A percentile compares a stretch with the other conserved stretches of the same genome.
These are phyloP conservation scores for Dasypolia templi DNA, from an alignment of 2,888 invertebrate species.

Conservation along the genomic window DNA sequence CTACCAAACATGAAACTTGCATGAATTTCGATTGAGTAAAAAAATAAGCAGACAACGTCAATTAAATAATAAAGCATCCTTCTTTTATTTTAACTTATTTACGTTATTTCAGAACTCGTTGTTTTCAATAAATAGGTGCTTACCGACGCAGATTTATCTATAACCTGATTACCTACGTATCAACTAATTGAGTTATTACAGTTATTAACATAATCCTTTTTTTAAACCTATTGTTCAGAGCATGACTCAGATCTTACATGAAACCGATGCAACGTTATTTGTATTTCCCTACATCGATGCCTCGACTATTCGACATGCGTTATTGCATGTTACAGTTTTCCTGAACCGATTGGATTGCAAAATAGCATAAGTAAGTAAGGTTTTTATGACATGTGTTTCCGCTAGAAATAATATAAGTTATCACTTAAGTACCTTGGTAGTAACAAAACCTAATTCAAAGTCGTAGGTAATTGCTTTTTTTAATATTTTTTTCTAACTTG, in stretches of 20 bases:
- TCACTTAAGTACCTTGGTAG: background rate
- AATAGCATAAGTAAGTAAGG: background rate
- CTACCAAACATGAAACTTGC: background rate
- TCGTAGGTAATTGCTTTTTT: background rate
- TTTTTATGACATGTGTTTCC: slow-evolving; percentile 15
- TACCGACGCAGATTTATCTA: slow-evolving; percentile 22
- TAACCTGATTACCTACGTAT: slow-evolving; percentile 40
- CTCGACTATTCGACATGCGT: slow-evolving; percentile 15
- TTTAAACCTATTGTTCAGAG: slow-evolving; percentile 56
- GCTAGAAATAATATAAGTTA: background rate
- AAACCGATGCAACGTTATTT: slow-evolving; percentile 21
- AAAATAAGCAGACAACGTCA: background rate
- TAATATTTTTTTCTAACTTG: background rate
- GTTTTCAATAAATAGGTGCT: too few species aligned
- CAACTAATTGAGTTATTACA: slow-evolving; percentile 37
- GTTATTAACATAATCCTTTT: slow-evolving; percentile 45
- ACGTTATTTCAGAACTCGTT: background rate
- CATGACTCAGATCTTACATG: slow-evolving; percentile 49
- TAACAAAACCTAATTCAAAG: background rate
- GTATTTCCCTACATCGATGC: slow-evolving; percentile 15
- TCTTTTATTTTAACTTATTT: background rate
- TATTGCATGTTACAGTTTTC: slow-evolving; percentile 25
- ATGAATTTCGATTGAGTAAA: background rate
- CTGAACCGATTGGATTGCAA: slow-evolving; percentile 23
- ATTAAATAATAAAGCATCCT: background rate